Base-by-base conservation (phyloP, 2,797 vertebrate genomes). In the Benthosema pterotum region DNA sequence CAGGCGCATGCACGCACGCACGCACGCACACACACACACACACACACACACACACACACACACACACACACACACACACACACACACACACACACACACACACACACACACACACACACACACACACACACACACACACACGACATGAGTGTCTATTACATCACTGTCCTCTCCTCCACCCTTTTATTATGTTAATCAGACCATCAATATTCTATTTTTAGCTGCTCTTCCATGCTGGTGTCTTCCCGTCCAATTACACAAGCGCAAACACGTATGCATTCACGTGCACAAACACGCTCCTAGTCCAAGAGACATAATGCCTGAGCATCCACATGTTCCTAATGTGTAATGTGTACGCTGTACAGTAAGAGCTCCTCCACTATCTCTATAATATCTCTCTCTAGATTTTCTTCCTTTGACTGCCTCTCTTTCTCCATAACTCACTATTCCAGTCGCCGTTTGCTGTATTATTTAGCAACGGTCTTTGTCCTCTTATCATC, bases 181-280 rank as follows among this genome's bases (percentile, higher is more conserved):
- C 72, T 80, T 38, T 78, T 87, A 74, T 84, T 86, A 87, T 87
- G 83, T 80, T 88, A 86, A 89, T 90, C 73, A 81, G 60, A 72
- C 52, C 63, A 76, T 85, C 54, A 46, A 79, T 82, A 43, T 65
- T 76, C 83, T 89, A 87, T 89, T 88, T 89, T 87, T 88, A 88
- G 85, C 67, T 65, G 64, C 42, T 42, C 69, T n/a, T n/a, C n/a
- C n/a, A n/a, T n/a, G n/a, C n/a, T n/a, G n/a, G n/a, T n/a, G n/a
- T n/a, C n/a, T n/a, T n/a, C n/a, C 79, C 74, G 51, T 73, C 73
- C 81, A 80, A 82, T 84, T 83, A 83, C 72, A 80, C 72, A 83
- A 42, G 46, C 17, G 42, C 60, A 25, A 82, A 85, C 73, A 68
- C 22, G 11, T 64, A 74, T 69, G 60, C 71, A 63, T 64, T 47